These are phyloP conservation scores for Oryctes rhinoceros DNA, from an alignment of 1,140 invertebrate species.

Conservation along the genomic window DNA sequence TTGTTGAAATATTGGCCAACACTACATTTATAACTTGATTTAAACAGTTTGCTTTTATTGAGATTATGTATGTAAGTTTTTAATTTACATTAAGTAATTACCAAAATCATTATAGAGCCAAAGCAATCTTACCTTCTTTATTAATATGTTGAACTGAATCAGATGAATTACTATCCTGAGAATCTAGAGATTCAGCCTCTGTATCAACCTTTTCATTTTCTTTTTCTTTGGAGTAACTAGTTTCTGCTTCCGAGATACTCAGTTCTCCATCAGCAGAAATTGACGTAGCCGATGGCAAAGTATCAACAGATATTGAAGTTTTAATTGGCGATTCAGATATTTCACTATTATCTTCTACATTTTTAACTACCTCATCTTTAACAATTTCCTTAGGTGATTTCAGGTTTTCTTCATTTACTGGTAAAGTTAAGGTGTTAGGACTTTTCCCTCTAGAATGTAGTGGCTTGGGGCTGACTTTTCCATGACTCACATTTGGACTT, in stretches of 20 bases:
- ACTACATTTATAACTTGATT: no score
- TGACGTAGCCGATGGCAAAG: conserved; percentile 6
- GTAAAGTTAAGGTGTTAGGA: not conserved
- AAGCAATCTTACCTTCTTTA: conserved; percentile 8
- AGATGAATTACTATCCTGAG: conserved; percentile 15
- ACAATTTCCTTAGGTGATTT: not conserved
- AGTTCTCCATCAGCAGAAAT: conserved; percentile 18
- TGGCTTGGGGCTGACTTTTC: conserved; percentile 57
- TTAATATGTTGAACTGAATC: not conserved
- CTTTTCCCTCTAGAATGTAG: not conserved
- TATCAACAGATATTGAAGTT: conserved; percentile 10
- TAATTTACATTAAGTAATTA: no score
- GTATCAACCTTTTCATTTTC: conserved; percentile 10
- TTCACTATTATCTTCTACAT: conserved; percentile 14
- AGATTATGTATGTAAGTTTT: no score
- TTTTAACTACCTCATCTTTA: not conserved
- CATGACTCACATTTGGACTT: conserved; percentile 55
- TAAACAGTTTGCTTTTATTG: no score
- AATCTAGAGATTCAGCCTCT: conserved; percentile 11
- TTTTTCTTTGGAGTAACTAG: not conserved
- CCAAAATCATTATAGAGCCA: no score
- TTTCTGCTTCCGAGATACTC: not conserved
- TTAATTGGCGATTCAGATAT: conserved; percentile 12
- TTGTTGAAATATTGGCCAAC: no score
- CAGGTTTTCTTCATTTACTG: conserved; percentile 1